These are phyloP conservation scores for Squalus acanthias DNA, from an alignment of 2,797 vertebrate species.

Conservation along the genomic window DNA sequence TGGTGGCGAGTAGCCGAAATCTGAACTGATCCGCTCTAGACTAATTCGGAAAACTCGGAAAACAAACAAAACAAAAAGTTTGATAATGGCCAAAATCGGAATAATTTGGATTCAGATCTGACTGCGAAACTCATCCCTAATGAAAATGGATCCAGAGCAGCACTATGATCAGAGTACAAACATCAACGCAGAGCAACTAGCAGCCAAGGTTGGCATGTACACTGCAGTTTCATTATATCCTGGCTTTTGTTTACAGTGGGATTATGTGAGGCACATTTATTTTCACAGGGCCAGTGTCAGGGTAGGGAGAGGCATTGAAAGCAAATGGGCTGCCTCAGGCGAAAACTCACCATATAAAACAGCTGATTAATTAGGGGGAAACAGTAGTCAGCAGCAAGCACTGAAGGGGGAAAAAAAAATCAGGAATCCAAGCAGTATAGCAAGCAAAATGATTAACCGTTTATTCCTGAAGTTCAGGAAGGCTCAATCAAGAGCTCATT, in stretches of 20 bases:
- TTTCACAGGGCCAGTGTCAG: neutral
- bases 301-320: neutral
- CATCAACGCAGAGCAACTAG: neutral
- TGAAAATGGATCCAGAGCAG: neutral
- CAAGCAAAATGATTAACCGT: neutral
- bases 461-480: neutral
- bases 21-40: neutral
- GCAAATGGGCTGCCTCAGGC: neutral
- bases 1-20: too few species aligned
- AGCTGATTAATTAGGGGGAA: neutral
- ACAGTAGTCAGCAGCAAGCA: neutral
- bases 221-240: neutral
- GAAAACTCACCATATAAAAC: neutral
- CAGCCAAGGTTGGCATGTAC: neutral
- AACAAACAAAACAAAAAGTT: neutral
- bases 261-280: neutral
- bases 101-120: neutral
- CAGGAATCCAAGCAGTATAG: neutral
- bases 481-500: neutral
- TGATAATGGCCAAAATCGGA: neutral
- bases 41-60: neutral
- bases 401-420: neutral
- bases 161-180: neutral
- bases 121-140: neutral
- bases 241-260: neutral